A percentile compares a stretch with the other conserved stretches of the same genome.
Evolutionary conservation across 2,113 vertebrate species (phyloP).

Genomic region (cattle (Bos taurus)): DNA sequence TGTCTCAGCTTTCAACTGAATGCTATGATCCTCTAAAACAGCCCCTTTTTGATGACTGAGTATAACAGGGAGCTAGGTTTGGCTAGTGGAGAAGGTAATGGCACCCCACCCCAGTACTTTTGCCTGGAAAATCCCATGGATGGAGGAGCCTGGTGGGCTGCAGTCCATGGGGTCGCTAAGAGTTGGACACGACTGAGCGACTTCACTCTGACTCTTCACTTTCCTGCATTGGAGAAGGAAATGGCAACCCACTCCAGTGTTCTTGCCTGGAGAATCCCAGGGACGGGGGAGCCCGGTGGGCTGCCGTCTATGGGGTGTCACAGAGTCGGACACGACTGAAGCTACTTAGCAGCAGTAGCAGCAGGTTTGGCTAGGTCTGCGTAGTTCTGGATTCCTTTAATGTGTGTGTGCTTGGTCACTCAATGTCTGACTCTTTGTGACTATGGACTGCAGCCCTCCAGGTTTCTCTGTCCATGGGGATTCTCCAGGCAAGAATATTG

Average conservation of each 20-base stretch:
- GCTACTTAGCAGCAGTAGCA: too few species aligned
- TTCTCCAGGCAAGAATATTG: background rate
- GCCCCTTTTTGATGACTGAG: background rate
- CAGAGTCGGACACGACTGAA: too few species aligned
- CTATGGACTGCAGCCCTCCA: background rate
- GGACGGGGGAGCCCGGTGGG: too few species aligned
- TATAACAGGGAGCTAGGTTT: background rate
- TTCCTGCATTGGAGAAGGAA: too few species aligned
- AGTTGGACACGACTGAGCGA: too few species aligned
- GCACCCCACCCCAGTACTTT: too few species aligned
- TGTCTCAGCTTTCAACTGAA: background rate
- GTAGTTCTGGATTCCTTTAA: background rate
- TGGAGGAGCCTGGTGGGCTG: too few species aligned
- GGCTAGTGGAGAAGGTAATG: too few species aligned
- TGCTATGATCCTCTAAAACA: background rate
- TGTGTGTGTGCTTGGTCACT: background rate
- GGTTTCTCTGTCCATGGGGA: background rate
- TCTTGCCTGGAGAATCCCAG: too few species aligned
- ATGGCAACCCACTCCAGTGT: too few species aligned
- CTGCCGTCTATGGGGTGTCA: fast-evolving
- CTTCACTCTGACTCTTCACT: too few species aligned
- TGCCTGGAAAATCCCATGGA: too few species aligned
- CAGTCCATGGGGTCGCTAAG: fast-evolving
- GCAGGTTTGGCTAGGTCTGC: background rate
- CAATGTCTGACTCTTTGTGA: background rate